Base-by-base conservation (phyloP, 1,140 invertebrate species). In the Tribolium castaneum region DNA sequence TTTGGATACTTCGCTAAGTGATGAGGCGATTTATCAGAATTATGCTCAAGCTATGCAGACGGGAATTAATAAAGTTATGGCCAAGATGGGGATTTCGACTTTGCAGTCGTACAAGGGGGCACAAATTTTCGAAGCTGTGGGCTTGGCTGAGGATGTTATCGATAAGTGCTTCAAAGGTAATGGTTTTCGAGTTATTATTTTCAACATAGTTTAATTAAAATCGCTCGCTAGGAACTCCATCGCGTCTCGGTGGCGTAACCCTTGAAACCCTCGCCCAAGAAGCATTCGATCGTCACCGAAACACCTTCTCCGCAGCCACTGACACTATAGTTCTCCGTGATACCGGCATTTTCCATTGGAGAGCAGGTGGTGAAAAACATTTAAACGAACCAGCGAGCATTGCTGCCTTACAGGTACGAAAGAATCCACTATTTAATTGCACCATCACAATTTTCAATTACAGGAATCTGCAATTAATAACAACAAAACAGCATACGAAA, bases 71-170 rank as follows among this genome's bases (percentile, higher is more conserved):
- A 86, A 86, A 80, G 86, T 99, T 0, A 99, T 99, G 98, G 98
- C 98, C 0, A 99, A 99, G 88, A 99, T 99, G 98, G 98, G 98
- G 45, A 99, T 99, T 84, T 98, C 97, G 50, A 99, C 98, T 0
- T 88, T 99, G 12, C 98, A 99, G 86, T 99, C 97, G n/a, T 99
- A 99, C 87, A 99, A 99, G 89, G 96, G 97, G 80, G 98, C 98
- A 3, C 98, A 99, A 89, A 99, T 99, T 81, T 99, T 99, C 87
- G 98, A 99, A 89, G 98, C 98, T 16, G 97, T 99, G 19, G 98
- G 98, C 9, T 87, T 99, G 5, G 92, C 94, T 49, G 90, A 95
- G 78, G 97, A 99, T 86, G 95, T 99, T 0, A 93, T 99, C 62
- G 93, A 99, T 59, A 96, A 96, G 83, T 99, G 98, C 87, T 99